A percentile compares a stretch with the other conserved stretches of the same genome.
These are phyloP conservation scores for Propithecus perrieri DNA, from an alignment of 2,797 vertebrate genomes.

Conservation along the genomic window DNA sequence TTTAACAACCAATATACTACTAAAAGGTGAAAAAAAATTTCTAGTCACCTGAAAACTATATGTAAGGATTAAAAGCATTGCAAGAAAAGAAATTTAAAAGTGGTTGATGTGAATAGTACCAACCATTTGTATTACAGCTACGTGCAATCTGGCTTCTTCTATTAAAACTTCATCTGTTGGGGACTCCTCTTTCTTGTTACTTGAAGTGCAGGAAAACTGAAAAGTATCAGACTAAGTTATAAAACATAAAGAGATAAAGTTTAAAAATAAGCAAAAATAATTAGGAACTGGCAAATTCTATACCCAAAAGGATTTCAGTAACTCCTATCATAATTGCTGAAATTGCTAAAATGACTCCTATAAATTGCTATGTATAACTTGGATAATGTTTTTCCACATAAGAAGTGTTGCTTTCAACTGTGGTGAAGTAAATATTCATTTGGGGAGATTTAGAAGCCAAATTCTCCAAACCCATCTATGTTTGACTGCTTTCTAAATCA, in stretches of 20 bases:
- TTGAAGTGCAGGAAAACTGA: neutral
- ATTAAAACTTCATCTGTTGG: slow-evolving; percentile 69
- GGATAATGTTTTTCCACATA: neutral
- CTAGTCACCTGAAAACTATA: neutral
- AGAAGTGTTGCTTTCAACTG: neutral
- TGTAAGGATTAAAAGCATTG: neutral
- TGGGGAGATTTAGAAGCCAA: neutral
- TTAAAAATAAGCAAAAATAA: slow-evolving; percentile 3
- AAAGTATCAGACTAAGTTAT: neutral
- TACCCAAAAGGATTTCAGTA: neutral
- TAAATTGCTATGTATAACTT: neutral
- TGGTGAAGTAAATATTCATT: neutral
- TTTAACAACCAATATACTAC: slow-evolving; percentile 9
- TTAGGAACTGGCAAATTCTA: neutral
- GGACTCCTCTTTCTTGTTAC: neutral
- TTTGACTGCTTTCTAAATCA: neutral
- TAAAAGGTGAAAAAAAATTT: neutral
- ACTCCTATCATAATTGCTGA: neutral
- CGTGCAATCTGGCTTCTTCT: slow-evolving; percentile 75
- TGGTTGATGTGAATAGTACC: neutral
- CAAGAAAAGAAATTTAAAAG: neutral
- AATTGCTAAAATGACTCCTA: neutral
- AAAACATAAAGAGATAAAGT: slow-evolving; percentile 54
- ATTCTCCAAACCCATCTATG: neutral
- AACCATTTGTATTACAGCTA: slow-evolving; percentile 78